Evolutionary conservation across 2,113 vertebrate genomes (phyloP), one percentile per base, ranked within the genome.

Genomic region (Hippopotamus amphibius): DNA sequence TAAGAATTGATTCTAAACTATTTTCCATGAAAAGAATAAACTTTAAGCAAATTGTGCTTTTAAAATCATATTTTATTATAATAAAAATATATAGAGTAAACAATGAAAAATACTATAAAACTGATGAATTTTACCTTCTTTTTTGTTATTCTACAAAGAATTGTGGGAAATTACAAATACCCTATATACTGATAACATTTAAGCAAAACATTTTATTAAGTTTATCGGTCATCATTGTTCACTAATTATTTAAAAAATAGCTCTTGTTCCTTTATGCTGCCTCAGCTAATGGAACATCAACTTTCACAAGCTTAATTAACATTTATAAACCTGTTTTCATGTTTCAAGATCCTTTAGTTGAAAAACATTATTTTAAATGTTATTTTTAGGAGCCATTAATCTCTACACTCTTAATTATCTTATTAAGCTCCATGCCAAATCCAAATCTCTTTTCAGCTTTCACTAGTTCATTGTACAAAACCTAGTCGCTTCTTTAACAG

Each of bases 221-320:
- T 97, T 97, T 96, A 53, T 95, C 72, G 17, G 46, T 92, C 79
- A 96, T 92, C 79, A 96, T 76, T 72, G 59, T 81, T 50, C 59
- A 92, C 15, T 21, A 92, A 55, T 98, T 98, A 96, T 97, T 50
- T 97, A 91, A 77, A 90, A 83, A 98, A 93, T 88, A 97, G 48
- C 80, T 98, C 69, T 12, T 81, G n/a, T 90, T 92, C 66, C 71
- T 92, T 50, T 61, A 68, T 96, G 71, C 80, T 96, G 87, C 82
- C 77, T 95, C 72, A 90, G 95, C 82, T 96, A 97, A 76, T 97
- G 81, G 90, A 88, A 92, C 68, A 10, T 48, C 89, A 97, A 96
- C 92, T 96, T 97, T 82, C 65, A 97, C 87, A 96, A 71, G 43
- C 95, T 97, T 97, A 97, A 97, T 97, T 97, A 97, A 97, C 95